These are phyloP conservation scores for Stratiomys singularior DNA, from an alignment of 2,888 invertebrate species.

Conservation along the genomic window DNA sequence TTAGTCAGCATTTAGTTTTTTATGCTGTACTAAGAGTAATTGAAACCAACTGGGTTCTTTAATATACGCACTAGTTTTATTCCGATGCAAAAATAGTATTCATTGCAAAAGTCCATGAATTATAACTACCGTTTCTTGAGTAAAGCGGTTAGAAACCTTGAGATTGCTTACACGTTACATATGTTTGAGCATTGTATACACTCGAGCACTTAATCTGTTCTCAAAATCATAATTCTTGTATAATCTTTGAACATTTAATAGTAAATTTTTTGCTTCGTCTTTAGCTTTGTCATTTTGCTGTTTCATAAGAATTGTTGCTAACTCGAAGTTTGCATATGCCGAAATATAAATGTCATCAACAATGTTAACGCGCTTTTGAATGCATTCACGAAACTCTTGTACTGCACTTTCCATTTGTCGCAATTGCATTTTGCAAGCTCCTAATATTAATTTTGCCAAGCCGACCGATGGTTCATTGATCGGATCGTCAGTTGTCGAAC, in stretches of 20 bases:
- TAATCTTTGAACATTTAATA: conserved; percentile 66
- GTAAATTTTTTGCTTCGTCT: conserved; percentile 67
- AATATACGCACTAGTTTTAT: neutral
- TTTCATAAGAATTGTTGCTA: conserved; percentile 67
- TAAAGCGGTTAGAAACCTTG: neutral
- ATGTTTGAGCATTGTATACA: conserved; percentile 69
- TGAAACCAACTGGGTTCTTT: neutral
- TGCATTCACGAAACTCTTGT: conserved; percentile 60
- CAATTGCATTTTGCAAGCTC: conserved; percentile 66
- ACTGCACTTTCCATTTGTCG: conserved; percentile 63
- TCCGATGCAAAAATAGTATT: neutral
- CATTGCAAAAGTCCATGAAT: neutral
- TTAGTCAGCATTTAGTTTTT: neutral
- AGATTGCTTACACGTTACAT: conserved; percentile 47
- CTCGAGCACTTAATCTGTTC: conserved; percentile 71
- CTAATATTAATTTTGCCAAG: conserved; percentile 68
- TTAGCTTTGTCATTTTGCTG: conserved; percentile 66
- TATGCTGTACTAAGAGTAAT: neutral
- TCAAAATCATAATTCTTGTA: conserved; percentile 77
- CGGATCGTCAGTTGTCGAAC: conserved; percentile 51
- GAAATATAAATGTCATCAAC: conserved; percentile 69
- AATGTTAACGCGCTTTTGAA: conserved; percentile 58
- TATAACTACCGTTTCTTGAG: neutral
- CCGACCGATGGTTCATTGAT: conserved; percentile 69
- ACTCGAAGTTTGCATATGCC: conserved; percentile 74